phyloP scores from a whole-genome alignment of 2,797 vertebrate genomes.

The Argya squamiceps region DNA sequence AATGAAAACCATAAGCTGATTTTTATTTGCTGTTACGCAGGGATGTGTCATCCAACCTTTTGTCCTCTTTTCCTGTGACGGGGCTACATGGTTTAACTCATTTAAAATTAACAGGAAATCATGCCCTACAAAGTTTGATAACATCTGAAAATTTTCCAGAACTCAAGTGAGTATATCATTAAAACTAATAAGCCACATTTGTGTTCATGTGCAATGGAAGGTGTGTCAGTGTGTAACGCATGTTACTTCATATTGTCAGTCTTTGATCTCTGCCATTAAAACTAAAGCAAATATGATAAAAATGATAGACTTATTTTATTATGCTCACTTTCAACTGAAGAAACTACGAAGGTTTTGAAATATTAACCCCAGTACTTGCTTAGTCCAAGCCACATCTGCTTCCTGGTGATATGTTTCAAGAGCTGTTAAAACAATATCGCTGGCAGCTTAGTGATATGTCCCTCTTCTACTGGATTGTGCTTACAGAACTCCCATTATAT shows the following conservation, averaged over 20 bases:
- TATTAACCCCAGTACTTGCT: slow-evolving; percentile 53
- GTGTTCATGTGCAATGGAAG: slow-evolving; percentile 74
- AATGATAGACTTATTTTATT: slow-evolving; percentile 64
- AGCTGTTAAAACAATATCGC: slow-evolving; percentile 26
- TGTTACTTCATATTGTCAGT: slow-evolving; percentile 48
- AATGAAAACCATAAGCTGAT: slow-evolving; percentile 37
- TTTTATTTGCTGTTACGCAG: slow-evolving; percentile 80
- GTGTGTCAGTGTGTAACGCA: slow-evolving; percentile 60
- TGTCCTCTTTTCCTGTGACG: slow-evolving; percentile 87
- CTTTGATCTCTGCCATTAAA: slow-evolving; percentile 67
- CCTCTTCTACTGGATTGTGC: not conserved
- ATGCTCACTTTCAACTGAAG: slow-evolving; percentile 60
- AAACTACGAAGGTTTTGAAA: slow-evolving; percentile 62
- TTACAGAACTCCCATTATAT: not conserved
- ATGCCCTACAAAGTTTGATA: slow-evolving; percentile 85
- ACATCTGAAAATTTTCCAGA: slow-evolving; percentile 89
- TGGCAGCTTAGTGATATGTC: slow-evolving; percentile 2
- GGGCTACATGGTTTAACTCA: slow-evolving; percentile 91
- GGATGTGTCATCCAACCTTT: slow-evolving; percentile 91
- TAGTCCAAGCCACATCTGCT: slow-evolving; percentile 58
- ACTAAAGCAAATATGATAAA: slow-evolving; percentile 67
- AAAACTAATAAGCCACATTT: slow-evolving; percentile 78
- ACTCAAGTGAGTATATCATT: slow-evolving; percentile 84
- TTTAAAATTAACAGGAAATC: slow-evolving; percentile 92
- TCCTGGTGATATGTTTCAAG: slow-evolving; percentile 58